Base-by-base conservation (phyloP, 2,888 invertebrate species). In the Criorhina ranunculi region DNA sequence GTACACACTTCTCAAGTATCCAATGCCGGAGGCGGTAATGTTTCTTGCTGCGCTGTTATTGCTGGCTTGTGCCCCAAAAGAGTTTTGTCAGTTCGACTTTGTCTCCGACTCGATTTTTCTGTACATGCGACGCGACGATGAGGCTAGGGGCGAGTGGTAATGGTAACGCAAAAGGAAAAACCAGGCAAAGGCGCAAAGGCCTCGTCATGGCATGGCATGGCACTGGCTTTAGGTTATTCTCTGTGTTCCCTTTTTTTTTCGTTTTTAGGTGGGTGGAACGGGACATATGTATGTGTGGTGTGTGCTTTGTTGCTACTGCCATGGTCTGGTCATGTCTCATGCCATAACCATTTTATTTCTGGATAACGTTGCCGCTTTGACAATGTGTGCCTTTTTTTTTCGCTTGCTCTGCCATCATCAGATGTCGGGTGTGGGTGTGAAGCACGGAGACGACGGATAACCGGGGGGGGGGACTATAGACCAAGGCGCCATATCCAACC, bases 401-500 rank as follows among this genome's bases (percentile, higher is more conserved):
- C n/a, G n/a, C n/a, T n/a, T n/a, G n/a, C n/a, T 62, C 37, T 83
- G 67, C 55, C 78, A 55, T 78, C 77, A 77, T 77, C 66, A 57
- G 66, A 55, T 57, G 44, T 44, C n/a, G 55, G 44, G 62, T 35
- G 67, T 37, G 53, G 59, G 69, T 49, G 62, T 46, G 17, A 29
- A 49, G 69, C 46, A 57, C n/a, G n/a, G 57, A 49, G 57, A 51
- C 57, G 69, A 76, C 55, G 78, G 66, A 82, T 83, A 83, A 83
- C 78, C 67, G 62, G 53, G n/a, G n/a, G n/a, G n/a, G n/a, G n/a
- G n/a, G 83, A 78, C 73, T 67, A 60, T 83, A 73, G 79, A 83
- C 83, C 73, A 83, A 80, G 85, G 80, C 85, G 85, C 80, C 85
- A 73, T 69, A 80, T 85, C 75, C 79, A 80, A 85, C 85, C 85